A percentile compares a stretch with the other conserved stretches of the same genome.
These are phyloP conservation scores for Pelodiscus sinensis DNA, from an alignment of 2,113 vertebrate species.

Conservation along the genomic window DNA sequence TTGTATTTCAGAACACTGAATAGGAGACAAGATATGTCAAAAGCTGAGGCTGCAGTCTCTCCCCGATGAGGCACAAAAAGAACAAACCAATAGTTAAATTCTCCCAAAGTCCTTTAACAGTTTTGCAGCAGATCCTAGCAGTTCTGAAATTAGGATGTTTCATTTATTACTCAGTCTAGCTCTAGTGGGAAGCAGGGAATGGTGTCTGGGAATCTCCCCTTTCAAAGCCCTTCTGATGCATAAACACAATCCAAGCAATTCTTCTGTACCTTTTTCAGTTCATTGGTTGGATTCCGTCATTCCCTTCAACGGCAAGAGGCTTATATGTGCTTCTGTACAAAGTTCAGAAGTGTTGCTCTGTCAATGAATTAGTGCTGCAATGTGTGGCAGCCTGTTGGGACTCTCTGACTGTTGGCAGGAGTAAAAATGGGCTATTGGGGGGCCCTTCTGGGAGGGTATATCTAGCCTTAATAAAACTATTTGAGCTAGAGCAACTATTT, in stretches of 20 bases:
- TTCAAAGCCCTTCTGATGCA: not conserved
- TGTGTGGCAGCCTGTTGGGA: not conserved
- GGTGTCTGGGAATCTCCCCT: not conserved
- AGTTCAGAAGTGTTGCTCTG: not conserved
- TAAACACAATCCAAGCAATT: not conserved
- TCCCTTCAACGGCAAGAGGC: not conserved
- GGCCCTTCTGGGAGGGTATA: not conserved
- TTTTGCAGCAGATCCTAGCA: not conserved
- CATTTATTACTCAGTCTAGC: not conserved
- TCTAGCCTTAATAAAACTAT: not conserved
- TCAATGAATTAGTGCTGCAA: not conserved
- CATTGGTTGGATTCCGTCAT: not conserved
- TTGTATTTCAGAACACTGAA: conserved; percentile 1
- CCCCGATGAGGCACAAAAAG: not conserved
- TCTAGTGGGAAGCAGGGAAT: not conserved
- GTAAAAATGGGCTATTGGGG: not conserved
- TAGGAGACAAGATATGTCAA: not conserved
- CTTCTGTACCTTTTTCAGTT: conserved; percentile 18
- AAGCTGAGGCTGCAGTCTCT: not conserved
- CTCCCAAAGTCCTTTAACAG: not conserved
- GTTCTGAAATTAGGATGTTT: not conserved
- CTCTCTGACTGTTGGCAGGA: not conserved
- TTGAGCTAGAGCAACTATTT: not conserved
- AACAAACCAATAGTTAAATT: accelerated
- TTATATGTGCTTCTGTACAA: not conserved